Base-by-base conservation (phyloP, 2,888 invertebrate species). In the Scaptomyza flava region DNA sequence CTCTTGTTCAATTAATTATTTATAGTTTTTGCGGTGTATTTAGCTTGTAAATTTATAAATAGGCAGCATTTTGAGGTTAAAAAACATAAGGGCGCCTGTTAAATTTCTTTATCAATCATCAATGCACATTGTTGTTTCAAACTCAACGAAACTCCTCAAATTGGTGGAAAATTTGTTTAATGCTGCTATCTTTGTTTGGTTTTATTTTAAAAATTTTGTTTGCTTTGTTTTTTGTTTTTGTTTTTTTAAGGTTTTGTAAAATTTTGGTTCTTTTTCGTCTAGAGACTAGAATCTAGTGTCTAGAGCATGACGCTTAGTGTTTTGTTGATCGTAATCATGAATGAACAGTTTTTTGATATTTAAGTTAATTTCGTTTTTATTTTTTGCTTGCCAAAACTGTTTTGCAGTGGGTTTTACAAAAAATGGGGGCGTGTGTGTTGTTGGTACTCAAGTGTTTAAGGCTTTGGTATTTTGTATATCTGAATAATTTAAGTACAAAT, bases 211-310 rank as follows among this genome's bases (percentile, higher is more conserved):
- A 9, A 6, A 27, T 72, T 67, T 64, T 41, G 14, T 41, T 50
- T 20, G 8, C 17, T 50, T 33, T 31, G 17, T 20, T 12, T 38
- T 51, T 7, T 5, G 47, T 47, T 56, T 56, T 8, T n/a, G 14
- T 20, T 45, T 33, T 53, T 59, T 38, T 52, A 20, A 43, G 42
- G 43, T 65, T 63, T 80, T 86, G 76, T 84, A 84, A 81, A 86
- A 81, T 82, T 78, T 86, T 86, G 84, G 87, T 84, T 84, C 81
- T 82, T 82, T 83, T 72, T 84, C 62, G 68, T 68, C 81, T 78
- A 82, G 77, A 70, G 71, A 67, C 73, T 73, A 70, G 71, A 69
- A 59, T 45, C 74, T 69, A 66, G 71, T 62, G 45, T 82, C 72
- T 77, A 85, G 77, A 72, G 74, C 72, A 64, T 82, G 68, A 76